Conservation (phyloP, 2,888 invertebrate species). For the Spodoptera exigua region DNA sequence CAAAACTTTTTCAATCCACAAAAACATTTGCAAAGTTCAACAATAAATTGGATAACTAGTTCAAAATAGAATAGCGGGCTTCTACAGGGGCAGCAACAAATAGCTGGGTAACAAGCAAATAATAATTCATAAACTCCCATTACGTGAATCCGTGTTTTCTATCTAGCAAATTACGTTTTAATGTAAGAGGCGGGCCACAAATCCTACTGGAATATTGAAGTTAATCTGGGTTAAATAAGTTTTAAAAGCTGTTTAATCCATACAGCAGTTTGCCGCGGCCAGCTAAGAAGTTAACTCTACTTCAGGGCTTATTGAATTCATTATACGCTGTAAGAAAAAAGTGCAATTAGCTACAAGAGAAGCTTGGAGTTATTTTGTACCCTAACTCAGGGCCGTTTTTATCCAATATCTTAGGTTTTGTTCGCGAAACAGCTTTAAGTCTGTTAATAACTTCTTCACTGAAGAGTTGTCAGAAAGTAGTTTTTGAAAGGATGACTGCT, state of each 20-base stretch:
- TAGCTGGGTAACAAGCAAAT: constrained; percentile 19
- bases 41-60: constrained; percentile 32
- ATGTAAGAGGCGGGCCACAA: constrained; percentile 37
- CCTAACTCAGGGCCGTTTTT: constrained; percentile 53
- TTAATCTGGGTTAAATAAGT: constrained; percentile 63
- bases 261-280: constrained; percentile 60
- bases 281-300: constrained; percentile 62
- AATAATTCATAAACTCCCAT: constrained; percentile 38
- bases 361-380: constrained; percentile 60
- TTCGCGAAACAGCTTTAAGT: constrained; percentile 33
- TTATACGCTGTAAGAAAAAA: constrained; percentile 66
- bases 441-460: constrained; percentile 44
- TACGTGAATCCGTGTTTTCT: constrained; percentile 28
- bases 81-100: constrained; percentile 3
- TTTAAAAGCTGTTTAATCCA: constrained; percentile 64
- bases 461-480: constrained; percentile 13
- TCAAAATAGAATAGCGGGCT: constrained; percentile 23
- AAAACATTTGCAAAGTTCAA: constrained; percentile 19
- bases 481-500: constrained; percentile 8
- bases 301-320: constrained; percentile 68
- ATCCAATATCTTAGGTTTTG: constrained; percentile 46
- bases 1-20: constrained; percentile 10
- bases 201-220: constrained; percentile 54
- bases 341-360: constrained; percentile 65
- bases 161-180: constrained; percentile 42